Evolutionary conservation across 2,888 invertebrate genomes (phyloP).

Genomic region (Orchesellides sinensis): DNA sequence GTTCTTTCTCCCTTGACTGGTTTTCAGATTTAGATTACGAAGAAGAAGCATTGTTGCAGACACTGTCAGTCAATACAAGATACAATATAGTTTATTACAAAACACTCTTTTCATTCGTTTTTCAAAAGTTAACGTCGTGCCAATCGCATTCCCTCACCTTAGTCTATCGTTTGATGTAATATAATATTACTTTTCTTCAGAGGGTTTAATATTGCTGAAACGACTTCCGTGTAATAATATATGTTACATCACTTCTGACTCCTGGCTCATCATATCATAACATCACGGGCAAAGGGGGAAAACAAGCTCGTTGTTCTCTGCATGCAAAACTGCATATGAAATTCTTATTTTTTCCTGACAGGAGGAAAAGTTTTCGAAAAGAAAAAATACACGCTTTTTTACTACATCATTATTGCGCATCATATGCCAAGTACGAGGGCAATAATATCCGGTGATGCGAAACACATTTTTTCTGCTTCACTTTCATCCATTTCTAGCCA

Average conservation of each 20-base stretch:
- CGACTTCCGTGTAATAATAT: conserved; percentile 39
- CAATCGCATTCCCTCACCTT: conserved; percentile 61
- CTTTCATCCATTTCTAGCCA: conserved; percentile 47
- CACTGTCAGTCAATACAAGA: conserved; percentile 25
- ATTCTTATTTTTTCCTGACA: conserved; percentile 13
- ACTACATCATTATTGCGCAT: conserved; percentile 58
- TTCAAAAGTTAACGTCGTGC: conserved; percentile 33
- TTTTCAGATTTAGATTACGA: conserved; percentile 52
- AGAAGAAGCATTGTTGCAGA: conserved; percentile 41
- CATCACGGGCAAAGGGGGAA: neutral
- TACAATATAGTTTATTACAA: conserved; percentile 22
- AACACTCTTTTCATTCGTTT: conserved; percentile 10
- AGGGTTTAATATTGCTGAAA: conserved; percentile 53
- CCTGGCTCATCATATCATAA: neutral
- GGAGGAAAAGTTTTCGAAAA: conserved; percentile 14
- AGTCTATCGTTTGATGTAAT: conserved; percentile 39
- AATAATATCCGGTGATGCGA: conserved; percentile 65
- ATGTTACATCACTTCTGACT: neutral
- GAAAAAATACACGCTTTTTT: conserved; percentile 53
- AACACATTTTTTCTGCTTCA: conserved; percentile 65
- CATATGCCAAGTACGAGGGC: conserved; percentile 59
- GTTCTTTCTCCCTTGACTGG: conserved; percentile 27
- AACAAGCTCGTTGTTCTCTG: neutral
- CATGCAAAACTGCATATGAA: conserved; percentile 21
- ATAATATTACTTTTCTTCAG: conserved; percentile 40